Evolutionary conservation across 2,113 vertebrate genomes (phyloP).

Genomic region (Mastomys natalensis): DNA sequence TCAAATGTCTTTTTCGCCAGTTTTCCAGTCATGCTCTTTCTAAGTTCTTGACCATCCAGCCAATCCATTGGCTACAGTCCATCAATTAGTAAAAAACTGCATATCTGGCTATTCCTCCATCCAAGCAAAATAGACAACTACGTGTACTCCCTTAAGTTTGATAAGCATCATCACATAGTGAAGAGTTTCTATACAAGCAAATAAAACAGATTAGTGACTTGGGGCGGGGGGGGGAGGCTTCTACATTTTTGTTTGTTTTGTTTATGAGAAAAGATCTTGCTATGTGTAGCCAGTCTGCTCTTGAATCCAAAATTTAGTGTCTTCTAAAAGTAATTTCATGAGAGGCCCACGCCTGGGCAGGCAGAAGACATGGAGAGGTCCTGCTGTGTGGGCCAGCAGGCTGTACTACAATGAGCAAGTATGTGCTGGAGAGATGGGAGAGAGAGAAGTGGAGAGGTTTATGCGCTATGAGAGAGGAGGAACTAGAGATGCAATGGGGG

Average conservation of each 20-base stretch:
- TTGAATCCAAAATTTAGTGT: not conserved
- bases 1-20: not conserved
- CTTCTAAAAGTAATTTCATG: not conserved
- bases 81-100: not conserved
- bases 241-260: not conserved
- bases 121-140: not conserved
- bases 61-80: not conserved
- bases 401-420: not conserved
- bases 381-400: not conserved
- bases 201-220: slow-evolving; percentile 27
- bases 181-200: slow-evolving; percentile 9
- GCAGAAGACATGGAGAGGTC: not conserved
- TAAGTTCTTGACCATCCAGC: not conserved
- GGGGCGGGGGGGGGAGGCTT: not conserved
- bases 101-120: not conserved
- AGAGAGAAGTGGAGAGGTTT: not conserved
- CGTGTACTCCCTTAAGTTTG: not conserved
- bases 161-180: not conserved
- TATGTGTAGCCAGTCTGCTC: not conserved
- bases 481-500: no score
- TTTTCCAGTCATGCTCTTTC: not conserved
- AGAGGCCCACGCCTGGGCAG: not conserved
- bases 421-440: not conserved
- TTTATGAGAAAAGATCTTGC: not conserved
- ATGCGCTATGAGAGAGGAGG: not conserved